Conservation (phyloP, 2,888 invertebrate genomes). For the Helicoverpa assulta region DNA sequence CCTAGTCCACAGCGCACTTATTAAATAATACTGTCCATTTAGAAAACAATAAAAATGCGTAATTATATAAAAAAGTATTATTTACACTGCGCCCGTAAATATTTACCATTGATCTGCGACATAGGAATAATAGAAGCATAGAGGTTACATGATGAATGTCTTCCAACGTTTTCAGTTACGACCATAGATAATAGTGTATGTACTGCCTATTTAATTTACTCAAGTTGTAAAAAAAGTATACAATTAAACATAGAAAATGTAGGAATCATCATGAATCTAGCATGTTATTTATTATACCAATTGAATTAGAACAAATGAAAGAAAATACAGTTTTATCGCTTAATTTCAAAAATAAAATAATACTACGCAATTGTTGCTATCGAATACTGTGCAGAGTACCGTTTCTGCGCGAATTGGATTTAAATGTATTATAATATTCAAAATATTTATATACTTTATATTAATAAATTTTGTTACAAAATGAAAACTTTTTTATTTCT, state of each 20-base stretch:
- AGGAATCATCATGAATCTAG: constrained; percentile 8
- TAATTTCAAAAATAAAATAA: constrained; percentile 12
- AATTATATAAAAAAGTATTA: constrained; percentile 24
- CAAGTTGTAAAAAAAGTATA: not conserved
- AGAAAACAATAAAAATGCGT: constrained; percentile 9
- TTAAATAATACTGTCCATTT: constrained; percentile 1
- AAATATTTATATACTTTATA: constrained; percentile 75
- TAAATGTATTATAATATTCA: constrained; percentile 64
- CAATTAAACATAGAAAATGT: not conserved
- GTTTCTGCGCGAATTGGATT: constrained; percentile 52
- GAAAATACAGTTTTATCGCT: not conserved
- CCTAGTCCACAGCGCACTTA: constrained; percentile 36
- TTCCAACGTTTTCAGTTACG: constrained; percentile 39
- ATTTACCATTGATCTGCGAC: constrained; percentile 8
- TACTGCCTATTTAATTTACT: not conserved
- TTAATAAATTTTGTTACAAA: constrained; percentile 79
- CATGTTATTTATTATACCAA: not conserved
- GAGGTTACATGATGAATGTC: constrained; percentile 34
- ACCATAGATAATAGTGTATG: constrained; percentile 6
- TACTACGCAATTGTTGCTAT: constrained; percentile 23
- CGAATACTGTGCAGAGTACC: constrained; percentile 28
- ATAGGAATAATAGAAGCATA: constrained; percentile 5
- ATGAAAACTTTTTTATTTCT: constrained; percentile 28
- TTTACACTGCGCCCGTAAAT: constrained; percentile 6
- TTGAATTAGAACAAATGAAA: constrained; percentile 35